Conservation (phyloP, 2,797 vertebrate species). For the Melanotaenia pygmaea region DNA sequence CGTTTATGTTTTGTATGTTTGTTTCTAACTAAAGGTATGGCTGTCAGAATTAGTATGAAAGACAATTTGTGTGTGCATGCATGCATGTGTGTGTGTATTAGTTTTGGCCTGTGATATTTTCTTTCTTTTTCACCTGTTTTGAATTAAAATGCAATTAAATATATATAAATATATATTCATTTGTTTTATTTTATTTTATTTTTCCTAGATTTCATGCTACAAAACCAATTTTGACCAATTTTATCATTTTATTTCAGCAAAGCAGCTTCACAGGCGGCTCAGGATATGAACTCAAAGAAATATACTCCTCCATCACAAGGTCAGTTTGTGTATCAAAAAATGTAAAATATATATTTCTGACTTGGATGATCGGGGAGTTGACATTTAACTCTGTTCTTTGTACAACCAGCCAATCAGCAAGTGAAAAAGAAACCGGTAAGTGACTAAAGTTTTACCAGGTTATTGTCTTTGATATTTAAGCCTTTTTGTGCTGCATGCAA, state of each 20-base stretch:
- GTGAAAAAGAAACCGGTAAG: slow-evolving; percentile 99
- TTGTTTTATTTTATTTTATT: too few relatives aligned
- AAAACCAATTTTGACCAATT: neutral
- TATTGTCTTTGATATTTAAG: neutral
- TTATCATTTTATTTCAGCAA: slow-evolving; percentile 84
- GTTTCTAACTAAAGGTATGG: too few relatives aligned
- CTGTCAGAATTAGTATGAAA: too few relatives aligned
- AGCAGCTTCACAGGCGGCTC: slow-evolving; percentile 89
- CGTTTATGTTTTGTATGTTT: too few relatives aligned
- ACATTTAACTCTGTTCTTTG: slow-evolving; percentile 38
- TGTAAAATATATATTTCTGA: neutral
- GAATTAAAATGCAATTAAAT: too few relatives aligned
- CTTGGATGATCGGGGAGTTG: neutral
- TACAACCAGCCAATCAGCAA: slow-evolving; percentile 86
- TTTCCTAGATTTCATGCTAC: too few relatives aligned
- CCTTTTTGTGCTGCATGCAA: neutral
- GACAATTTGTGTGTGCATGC: too few relatives aligned
- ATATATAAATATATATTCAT: too few relatives aligned
- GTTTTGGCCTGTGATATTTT: too few relatives aligned
- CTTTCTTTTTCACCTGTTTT: too few relatives aligned
- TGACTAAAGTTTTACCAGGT: slow-evolving; percentile 32
- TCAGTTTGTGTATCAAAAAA: slow-evolving; percentile 69
- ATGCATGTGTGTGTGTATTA: too few relatives aligned
- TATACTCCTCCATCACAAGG: slow-evolving; percentile 95
- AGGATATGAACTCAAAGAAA: slow-evolving; percentile 96